Evolutionary conservation across 53 echinoderm and acorn worm genomes (phyloP).

Genomic region (Luidia sarsii): DNA sequence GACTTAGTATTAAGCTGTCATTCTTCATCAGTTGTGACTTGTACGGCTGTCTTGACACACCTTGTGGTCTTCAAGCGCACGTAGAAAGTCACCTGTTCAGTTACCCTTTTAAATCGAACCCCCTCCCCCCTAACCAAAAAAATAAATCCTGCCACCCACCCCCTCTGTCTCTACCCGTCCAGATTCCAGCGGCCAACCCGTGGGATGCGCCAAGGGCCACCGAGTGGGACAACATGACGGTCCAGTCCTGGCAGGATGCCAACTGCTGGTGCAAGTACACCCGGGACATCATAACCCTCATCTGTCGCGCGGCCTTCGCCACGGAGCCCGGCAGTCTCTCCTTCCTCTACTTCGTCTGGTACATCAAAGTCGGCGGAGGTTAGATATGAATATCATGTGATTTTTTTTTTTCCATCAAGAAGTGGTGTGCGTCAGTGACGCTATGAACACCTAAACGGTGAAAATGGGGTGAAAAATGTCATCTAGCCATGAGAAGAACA

Average conservation of each 20-base stretch:
- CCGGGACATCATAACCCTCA: slow-evolving; percentile 7
- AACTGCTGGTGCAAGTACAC: slow-evolving; percentile 62
- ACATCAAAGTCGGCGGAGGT: slow-evolving; percentile 84
- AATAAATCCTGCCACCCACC: no score
- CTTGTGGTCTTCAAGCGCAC: no score
- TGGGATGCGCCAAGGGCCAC: slow-evolving; percentile 68
- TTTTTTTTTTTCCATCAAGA: not conserved
- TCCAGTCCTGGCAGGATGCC: slow-evolving; percentile 62
- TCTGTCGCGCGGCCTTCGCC: slow-evolving; percentile 56
- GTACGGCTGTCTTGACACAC: no score
- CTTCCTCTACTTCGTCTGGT: slow-evolving; percentile 79
- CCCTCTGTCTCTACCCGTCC: no score
- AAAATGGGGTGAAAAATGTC: no score
- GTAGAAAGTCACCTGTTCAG: no score
- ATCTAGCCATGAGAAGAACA: no score
- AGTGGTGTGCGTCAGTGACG: not conserved
- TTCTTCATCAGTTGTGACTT: no score
- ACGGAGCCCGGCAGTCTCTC: slow-evolving; percentile 67
- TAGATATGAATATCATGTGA: not conserved
- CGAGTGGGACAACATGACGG: slow-evolving; percentile 80
- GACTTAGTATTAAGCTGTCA: no score
- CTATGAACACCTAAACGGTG: no score
- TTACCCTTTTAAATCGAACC: no score
- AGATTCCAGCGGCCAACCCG: slow-evolving; percentile 69
- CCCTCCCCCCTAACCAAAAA: no score